phyloP scores from a whole-genome alignment of 1,140 invertebrate species.

The Heliothis virescens region DNA sequence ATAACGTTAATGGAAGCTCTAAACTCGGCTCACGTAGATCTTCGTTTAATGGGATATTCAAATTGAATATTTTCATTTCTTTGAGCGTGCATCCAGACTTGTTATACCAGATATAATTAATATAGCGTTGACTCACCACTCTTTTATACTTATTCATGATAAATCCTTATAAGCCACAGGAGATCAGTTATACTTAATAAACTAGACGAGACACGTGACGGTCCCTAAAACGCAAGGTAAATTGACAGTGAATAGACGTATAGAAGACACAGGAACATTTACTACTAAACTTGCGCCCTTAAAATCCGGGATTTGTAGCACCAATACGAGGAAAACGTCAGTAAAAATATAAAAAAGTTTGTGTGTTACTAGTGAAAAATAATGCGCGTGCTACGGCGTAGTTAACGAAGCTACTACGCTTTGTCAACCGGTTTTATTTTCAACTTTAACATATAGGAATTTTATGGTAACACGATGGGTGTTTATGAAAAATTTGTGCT shows the following conservation, averaged over 20 bases:
- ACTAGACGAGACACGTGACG: neutral
- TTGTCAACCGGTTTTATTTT: neutral
- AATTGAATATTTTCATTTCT: constrained; percentile 36
- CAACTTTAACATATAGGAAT: constrained; percentile 4
- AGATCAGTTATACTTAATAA: no score
- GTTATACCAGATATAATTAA: constrained; percentile 13
- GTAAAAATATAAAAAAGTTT: constrained; percentile 8
- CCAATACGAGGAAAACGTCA: constrained; percentile 12
- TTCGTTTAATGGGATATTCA: neutral
- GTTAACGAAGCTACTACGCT: constrained; percentile 11
- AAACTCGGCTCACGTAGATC: constrained; percentile 2
- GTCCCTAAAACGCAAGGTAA: neutral
- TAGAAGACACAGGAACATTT: constrained; percentile 8
- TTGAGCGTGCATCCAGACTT: neutral
- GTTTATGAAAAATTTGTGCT: no score
- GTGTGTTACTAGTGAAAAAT: constrained; percentile 1
- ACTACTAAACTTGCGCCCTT: neutral
- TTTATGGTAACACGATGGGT: neutral
- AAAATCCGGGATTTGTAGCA: constrained; percentile 8
- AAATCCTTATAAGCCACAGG: no score
- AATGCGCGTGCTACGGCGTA: constrained; percentile 1
- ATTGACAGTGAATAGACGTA: constrained; percentile 21
- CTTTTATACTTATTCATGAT: no score
- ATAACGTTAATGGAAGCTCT: constrained; percentile 18
- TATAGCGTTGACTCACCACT: constrained; percentile 2